These are phyloP conservation scores for Eriocheir sinensis DNA, from an alignment of 1,140 invertebrate genomes.

Conservation along the genomic window DNA sequence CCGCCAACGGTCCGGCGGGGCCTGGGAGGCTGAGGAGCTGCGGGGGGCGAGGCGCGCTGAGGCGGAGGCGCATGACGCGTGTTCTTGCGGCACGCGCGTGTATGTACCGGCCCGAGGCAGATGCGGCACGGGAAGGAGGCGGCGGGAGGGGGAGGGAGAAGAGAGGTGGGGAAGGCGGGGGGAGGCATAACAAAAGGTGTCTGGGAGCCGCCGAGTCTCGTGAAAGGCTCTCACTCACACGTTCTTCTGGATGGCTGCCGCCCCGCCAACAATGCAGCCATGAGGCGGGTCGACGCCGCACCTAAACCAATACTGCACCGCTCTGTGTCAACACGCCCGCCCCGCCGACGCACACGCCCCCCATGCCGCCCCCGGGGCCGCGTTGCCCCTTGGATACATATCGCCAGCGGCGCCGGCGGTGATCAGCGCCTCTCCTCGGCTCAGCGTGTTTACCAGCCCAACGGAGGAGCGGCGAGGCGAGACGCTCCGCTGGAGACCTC, in stretches of 20 bases:
- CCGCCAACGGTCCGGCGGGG: background rate
- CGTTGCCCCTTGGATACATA: background rate
- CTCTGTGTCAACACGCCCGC: background rate
- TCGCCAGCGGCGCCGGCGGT: background rate
- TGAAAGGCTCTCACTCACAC: slow-evolving; percentile 69
- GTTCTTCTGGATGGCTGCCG: slow-evolving; percentile 54
- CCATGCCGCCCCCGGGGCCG: background rate
- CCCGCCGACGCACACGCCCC: background rate
- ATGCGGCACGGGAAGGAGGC: background rate
- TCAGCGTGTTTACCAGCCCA: background rate
- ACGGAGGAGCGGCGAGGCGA: background rate
- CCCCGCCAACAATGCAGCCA: slow-evolving; percentile 41
- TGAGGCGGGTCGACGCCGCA: background rate
- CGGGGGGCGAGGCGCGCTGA: background rate
- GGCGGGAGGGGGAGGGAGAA: background rate
- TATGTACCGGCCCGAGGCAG: background rate
- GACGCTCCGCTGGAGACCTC: background rate
- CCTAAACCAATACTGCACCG: background rate
- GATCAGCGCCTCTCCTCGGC: background rate
- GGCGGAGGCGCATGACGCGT: background rate
- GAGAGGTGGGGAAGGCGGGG: background rate
- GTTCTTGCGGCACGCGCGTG: slow-evolving; percentile 43
- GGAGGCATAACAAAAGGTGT: slow-evolving; percentile 52
- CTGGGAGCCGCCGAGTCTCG: slow-evolving; percentile 56
- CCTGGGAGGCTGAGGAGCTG: background rate